Percentiles rank a stretch among this genome's conserved stretches.
Evolutionary conservation across 2,888 invertebrate genomes (phyloP).

Genomic region (Brenthis hecate): DNA sequence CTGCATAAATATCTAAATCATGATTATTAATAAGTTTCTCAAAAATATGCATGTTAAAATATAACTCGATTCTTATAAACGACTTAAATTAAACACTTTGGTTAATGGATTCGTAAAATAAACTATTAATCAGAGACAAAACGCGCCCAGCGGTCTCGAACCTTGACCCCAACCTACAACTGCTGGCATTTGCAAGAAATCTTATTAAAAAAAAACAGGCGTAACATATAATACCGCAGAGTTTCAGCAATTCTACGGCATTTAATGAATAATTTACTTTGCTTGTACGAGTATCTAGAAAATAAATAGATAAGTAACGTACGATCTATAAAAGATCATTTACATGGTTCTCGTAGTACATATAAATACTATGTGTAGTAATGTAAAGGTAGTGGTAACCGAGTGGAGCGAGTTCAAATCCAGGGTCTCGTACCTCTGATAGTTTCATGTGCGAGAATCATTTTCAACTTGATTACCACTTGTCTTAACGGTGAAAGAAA

Average conservation of each 20-base stretch:
- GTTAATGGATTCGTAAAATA: conserved; percentile 26
- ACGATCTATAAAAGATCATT: not conserved
- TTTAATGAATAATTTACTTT: not conserved
- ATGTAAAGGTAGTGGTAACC: no score
- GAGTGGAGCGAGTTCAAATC: no score
- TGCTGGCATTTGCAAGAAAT: conserved; percentile 34
- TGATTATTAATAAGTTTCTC: no score
- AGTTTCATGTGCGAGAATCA: no score
- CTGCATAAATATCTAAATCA: no score
- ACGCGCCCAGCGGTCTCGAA: conserved; percentile 26
- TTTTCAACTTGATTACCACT: no score
- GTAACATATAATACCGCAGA: conserved; percentile 19
- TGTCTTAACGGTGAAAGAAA: no score
- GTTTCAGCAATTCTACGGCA: conserved; percentile 1
- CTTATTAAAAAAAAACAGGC: conserved; percentile 35
- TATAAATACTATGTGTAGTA: no score
- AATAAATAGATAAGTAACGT: not conserved
- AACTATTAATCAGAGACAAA: conserved; percentile 30
- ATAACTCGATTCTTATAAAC: not conserved
- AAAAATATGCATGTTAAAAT: no score
- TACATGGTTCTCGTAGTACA: no score
- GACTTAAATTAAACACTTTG: conserved; percentile 20
- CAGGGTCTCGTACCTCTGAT: no score
- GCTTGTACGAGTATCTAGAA: not conserved
- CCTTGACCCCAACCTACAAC: conserved; percentile 35